Evolutionary conservation across 2,113 vertebrate genomes (phyloP), one percentile per base, ranked within the genome.

Genomic region (Synchiropus splendidus): DNA sequence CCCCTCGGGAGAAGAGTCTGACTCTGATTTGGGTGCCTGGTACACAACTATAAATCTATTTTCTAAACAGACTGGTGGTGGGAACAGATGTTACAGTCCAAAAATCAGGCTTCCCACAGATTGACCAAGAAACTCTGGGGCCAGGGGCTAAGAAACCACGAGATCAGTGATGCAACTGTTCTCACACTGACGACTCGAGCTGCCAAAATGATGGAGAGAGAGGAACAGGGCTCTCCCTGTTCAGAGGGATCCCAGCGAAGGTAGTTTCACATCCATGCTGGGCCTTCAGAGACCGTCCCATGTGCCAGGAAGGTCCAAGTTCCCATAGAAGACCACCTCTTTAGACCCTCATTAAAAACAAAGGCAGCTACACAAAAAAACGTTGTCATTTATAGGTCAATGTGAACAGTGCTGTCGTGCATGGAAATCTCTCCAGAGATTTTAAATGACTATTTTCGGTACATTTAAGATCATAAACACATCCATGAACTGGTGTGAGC

Each of bases 51-150:
- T 10, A 65, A 54, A 61, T 79, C 77, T 85, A 82, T 82, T 86
- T 85, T 83, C 78, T 79, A 84, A 82, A 78, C 61, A 52, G 55
- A 67, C 57, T 51, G 65, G 53, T 78, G 80, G 77, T 87, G 86
- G 86, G 86, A 86, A 86, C 79, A 58, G 65, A 70, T 70, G 61
- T 76, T 55, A 60, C 31, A 38, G 59, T 81, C 80, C 81, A 85
- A 81, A 27, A 76, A 75, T 75, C 75, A 75, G 50, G 61, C 74
- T 86, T 87, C 86, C 84, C 86, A 87, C 86, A 86, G 82, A 78
- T 67, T 67, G 75, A 79, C 77, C 46, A 38, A 77, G 70, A 80
- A 83, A 72, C 42, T 49, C 69, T 75, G 61, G 64, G 81, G 77
- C 76, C 73, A 75, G 59, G 67, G 79, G 74, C 67, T 71, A 60